A percentile compares a stretch with the other conserved stretches of the same genome.
Conservation (phyloP, 1,140 invertebrate genomes). For the Drosophila sechellia region DNA sequence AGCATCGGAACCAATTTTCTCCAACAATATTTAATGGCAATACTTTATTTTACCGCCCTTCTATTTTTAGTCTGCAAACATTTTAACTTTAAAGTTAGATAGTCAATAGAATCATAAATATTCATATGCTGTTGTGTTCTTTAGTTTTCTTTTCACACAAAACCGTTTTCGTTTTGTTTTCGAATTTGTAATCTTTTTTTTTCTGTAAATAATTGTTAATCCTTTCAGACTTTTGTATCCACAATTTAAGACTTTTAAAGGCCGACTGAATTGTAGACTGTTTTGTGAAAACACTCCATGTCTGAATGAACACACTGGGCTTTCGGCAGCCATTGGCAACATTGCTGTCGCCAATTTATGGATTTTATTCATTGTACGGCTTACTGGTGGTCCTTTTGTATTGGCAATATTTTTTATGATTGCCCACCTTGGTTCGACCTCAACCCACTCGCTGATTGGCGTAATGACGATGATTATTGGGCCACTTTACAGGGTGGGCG, state of each 20-base stretch:
- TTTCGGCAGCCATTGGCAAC: not conserved
- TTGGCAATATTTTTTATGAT: slow-evolving; percentile 15
- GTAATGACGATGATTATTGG: slow-evolving; percentile 47
- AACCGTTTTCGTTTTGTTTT: not conserved
- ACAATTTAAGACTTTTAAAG: not conserved
- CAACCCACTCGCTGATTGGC: slow-evolving; percentile 22
- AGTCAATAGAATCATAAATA: not conserved
- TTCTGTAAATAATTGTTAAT: not conserved
- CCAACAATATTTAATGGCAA: too few species aligned
- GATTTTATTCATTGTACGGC: not conserved
- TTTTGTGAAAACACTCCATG: not conserved
- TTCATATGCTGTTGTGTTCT: not conserved
- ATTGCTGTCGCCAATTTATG: not conserved
- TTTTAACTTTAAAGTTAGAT: not conserved
- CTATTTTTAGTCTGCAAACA: too few species aligned
- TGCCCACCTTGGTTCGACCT: not conserved
- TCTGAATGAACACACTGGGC: not conserved
- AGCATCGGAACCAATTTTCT: not conserved
- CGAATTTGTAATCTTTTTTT: not conserved
- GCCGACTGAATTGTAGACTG: not conserved
- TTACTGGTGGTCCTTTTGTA: slow-evolving; percentile 3
- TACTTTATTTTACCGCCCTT: not conserved
- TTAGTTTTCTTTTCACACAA: not conserved
- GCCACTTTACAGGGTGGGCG: slow-evolving; percentile 6
- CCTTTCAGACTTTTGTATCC: not conserved